Evolutionary conservation across 2,113 vertebrate genomes (phyloP), one percentile per base, ranked within the genome.

Genomic region (Pelobates fuscus): DNA sequence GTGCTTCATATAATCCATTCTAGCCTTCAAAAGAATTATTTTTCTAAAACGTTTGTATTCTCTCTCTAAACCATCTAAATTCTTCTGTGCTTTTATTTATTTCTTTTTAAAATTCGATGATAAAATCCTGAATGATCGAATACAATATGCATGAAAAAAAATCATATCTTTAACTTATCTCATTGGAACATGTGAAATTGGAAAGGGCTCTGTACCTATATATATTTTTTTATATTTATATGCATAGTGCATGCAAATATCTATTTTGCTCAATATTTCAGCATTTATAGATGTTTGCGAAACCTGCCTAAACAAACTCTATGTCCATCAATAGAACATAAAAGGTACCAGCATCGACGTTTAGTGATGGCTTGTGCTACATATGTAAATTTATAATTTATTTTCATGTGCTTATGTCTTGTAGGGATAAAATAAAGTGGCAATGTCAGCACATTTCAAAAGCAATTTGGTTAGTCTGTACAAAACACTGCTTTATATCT

Each of bases 391-490:
- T 62, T 52, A n/a, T 2, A 62, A 23, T 63, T 71, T 37, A 63
- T 71, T 63, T 71, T 62, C 32, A 49, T 71, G 58, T 29, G 70
- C 60, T 62, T 23, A 32, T 62, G 58, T 32, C 60, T 71, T 23
- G 21, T 18, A 24, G 29, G 26, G 26, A 62, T 63, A 30, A 71
- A 57, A 65, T 46, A 4, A 54, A 11, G 11, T 46, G 57, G 32
- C 11, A 18, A 49, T 21, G 26, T 78, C 41, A 71, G 59, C 59
- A 71, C 5, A 63, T 62, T 44, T 30, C 26, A 44, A 49, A 32
- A 66, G 12, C 59, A 14, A 26, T 67, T 61, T 27, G 25, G 11
- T 68, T 32, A 54, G 20, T 30, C 5, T 12, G 27, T 54, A n/a
- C 8, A 44, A 44, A 66, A 44, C 20, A 10, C 29, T 20, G 37